phyloP scores from a whole-genome alignment of 2,888 invertebrate species.

The Lamellibrachia columna region DNA sequence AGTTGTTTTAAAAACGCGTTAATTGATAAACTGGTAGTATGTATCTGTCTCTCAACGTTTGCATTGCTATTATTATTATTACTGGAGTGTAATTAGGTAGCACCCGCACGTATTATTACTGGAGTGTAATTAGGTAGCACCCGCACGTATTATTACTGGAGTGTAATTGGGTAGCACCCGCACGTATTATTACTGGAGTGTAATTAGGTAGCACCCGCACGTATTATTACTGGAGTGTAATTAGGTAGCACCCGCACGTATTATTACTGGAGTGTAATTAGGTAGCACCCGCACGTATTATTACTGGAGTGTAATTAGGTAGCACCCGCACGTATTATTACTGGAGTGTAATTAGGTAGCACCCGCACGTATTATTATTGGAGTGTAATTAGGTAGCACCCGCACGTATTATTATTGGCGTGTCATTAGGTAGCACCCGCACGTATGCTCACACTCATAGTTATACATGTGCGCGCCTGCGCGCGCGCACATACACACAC shows the following conservation, averaged over 20 bases:
- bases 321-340: not conserved
- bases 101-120: not conserved
- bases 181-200: not conserved
- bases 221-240: not conserved
- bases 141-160: too few species aligned
- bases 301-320: not conserved
- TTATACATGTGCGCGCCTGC: not conserved
- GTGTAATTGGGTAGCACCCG: too few species aligned
- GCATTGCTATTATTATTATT: not conserved
- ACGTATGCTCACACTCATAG: too few species aligned
- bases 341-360: not conserved
- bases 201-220: not conserved
- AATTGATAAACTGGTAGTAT: not conserved
- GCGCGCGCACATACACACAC: not conserved
- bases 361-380: not conserved
- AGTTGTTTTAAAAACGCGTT: not conserved
- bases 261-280: not conserved
- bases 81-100: not conserved
- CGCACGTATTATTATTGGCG: not conserved
- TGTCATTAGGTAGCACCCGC: too few species aligned
- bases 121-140: too few species aligned
- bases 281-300: not conserved
- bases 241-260: not conserved
- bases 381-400: not conserved
- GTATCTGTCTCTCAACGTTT: not conserved